Evolutionary conservation across 2,888 invertebrate genomes (phyloP), one percentile per base, ranked within the genome.

Genomic region (Rotaria sp.): DNA sequence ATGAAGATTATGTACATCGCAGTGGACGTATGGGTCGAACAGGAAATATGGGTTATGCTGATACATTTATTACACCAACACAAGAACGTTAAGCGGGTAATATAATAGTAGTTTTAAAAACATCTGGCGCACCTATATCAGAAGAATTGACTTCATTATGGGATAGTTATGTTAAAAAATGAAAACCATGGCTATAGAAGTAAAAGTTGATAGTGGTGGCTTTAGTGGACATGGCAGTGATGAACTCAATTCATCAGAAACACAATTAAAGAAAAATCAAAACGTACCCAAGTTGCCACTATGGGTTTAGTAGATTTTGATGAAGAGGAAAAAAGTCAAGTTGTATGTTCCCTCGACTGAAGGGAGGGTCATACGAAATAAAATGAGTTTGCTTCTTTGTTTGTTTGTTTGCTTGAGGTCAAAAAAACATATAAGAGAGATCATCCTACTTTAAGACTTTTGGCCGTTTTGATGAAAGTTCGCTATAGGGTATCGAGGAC

Each of bases 41-140:
- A 35, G 99, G 98, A 1, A 97, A 97, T 91, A 96, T 96, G 91
- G 99, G 99, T 11, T 96, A 93, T 91, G 97, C 99, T 0, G 98
- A 95, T 92, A 99, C 99, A 0, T 99, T 99, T 91, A 93, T 99
- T 15, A 96, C 97, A 0, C 94, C 95, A 0, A 97, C 97, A 87
- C 98, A 99, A 91, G 96, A 95, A 30, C 93, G 95, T 86, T 96
- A 96, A 92, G 94, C 96, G 0, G 96, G 96, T 21, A 99, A 99
- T 90, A 94, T 97, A 87, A 92, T 96, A 86, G 93, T 96, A 85
- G 99, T 98, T 0, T 93, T 97, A 88, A 97, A 99, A 90, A 91
- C 95, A 67, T 96, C 97, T 0, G 94, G 94, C 15, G 93, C 94
- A 0, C 89, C 93, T 0, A 94, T 96, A 1, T 95, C 98, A 0